Evolutionary conservation across 2,888 invertebrate genomes (phyloP), one percentile per base, ranked within the genome.

Genomic region (Psococerastis gibbosa): DNA sequence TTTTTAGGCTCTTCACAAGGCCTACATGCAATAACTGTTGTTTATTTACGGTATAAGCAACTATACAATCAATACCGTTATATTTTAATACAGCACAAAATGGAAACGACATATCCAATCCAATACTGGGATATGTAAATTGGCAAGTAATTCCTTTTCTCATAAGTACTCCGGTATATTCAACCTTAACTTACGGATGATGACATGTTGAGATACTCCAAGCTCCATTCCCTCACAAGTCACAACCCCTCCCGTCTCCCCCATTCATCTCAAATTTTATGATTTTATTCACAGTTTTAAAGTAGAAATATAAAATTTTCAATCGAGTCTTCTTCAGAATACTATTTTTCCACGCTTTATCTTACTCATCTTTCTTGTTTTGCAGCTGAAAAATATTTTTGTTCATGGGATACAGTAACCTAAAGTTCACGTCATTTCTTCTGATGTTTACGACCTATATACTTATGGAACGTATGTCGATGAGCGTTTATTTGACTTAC

Each of bases 291-390:
- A 38, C 20, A 20, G 38, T 38, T 38, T 38, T 38, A 38, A 20
- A 38, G 38, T 38, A 16, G 20, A 38, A 38, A 20, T 38, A 20
- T 38, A 38, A 38, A 38, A 20, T 38, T 38, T 38, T 38, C 38
- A 38, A 38, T 38, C 38, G 38, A 38, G 38, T 15, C 38, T 38
- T 22, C 22, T 6, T 27, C n/a, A 13, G 38, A 38, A 38, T 38
- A 38, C 15, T 38, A 38, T 38, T 38, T 33, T n/a, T 38, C 38
- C 11, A 38, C 22, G 11, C 20, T 38, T 38, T 38, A 38, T 38
- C 17, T 33, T 33, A 16, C 33, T 16, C 33, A 17, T 33, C 17
- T 33, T 33, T 33, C 17, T 33, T 17, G 33, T 33, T 33, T n/a
- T n/a, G n/a, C n/a, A n/a, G n/a, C n/a, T n/a, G n/a, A n/a, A n/a